These are phyloP conservation scores for Oligia strigilis DNA, from an alignment of 2,888 invertebrate species.

Conservation along the genomic window DNA sequence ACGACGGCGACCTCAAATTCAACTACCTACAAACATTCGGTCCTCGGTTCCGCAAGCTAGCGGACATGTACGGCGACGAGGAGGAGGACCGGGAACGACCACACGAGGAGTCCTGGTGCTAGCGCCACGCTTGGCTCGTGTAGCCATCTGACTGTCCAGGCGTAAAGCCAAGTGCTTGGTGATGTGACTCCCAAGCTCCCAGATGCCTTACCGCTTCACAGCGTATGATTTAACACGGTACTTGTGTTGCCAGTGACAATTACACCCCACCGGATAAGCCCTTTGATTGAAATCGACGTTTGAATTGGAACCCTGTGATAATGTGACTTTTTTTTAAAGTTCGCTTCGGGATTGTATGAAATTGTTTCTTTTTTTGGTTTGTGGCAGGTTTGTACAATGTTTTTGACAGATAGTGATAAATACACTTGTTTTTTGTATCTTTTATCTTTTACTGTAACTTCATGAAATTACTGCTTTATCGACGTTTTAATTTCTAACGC, in stretches of 20 bases:
- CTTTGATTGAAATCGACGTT: constrained; percentile 57
- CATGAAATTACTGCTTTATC: constrained; percentile 3
- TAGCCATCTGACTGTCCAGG: constrained; percentile 76
- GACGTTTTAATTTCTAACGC: constrained; percentile 4
- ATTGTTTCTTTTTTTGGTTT: constrained; percentile 27
- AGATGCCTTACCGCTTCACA: constrained; percentile 83
- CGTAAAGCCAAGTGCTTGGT: constrained; percentile 63
- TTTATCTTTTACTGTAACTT: neutral
- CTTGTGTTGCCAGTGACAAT: constrained; percentile 57
- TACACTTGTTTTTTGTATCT: constrained; percentile 13
- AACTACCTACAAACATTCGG: constrained; percentile 98
- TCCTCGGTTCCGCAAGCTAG: constrained; percentile 98
- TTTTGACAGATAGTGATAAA: constrained; percentile 41
- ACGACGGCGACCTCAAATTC: constrained; percentile 98
- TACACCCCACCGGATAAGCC: constrained; percentile 61
- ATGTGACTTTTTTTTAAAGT: constrained; percentile 44
- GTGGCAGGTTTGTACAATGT: constrained; percentile 37
- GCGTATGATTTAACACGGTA: constrained; percentile 63
- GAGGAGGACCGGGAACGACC: constrained; percentile 93
- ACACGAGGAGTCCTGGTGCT: constrained; percentile 96
- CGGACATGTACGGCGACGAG: constrained; percentile 98
- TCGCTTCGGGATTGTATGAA: constrained; percentile 55
- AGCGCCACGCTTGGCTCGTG: constrained; percentile 88
- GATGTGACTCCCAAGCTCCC: constrained; percentile 69
- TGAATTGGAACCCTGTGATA: constrained; percentile 60